Evolutionary conservation across 2,888 invertebrate species (phyloP).

Genomic region (Lordiphosa fenestrarum): DNA sequence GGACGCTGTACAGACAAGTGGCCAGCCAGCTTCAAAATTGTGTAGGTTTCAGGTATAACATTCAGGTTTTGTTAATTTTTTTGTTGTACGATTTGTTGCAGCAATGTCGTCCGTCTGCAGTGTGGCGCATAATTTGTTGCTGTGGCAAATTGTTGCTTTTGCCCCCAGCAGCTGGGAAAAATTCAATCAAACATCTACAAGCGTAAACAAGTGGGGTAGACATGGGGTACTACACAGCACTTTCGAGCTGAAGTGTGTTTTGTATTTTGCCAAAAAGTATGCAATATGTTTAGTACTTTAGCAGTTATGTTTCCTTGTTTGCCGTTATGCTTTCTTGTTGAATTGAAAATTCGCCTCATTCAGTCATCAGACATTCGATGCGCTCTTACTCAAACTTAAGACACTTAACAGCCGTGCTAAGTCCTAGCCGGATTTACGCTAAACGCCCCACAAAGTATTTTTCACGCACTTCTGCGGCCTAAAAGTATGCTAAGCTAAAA

Average conservation of each 20-base stretch:
- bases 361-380: slow-evolving; percentile 7
- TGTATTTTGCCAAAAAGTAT: slow-evolving; percentile 13
- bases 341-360: slow-evolving; percentile 46
- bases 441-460: slow-evolving; percentile 44
- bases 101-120: slow-evolving; percentile 36
- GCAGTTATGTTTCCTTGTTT: slow-evolving; percentile 5
- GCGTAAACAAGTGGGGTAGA: slow-evolving; percentile 62
- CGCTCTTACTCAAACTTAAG: slow-evolving; percentile 34
- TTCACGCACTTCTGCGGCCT: slow-evolving; percentile 59
- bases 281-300: slow-evolving; percentile 14
- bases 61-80: slow-evolving; percentile 50
- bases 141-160: slow-evolving; percentile 57
- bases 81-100: slow-evolving; percentile 52
- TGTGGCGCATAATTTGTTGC: slow-evolving; percentile 44
- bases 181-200: slow-evolving; percentile 66
- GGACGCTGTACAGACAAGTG: slow-evolving; percentile 19
- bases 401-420: slow-evolving; percentile 59
- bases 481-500: slow-evolving; percentile 52
- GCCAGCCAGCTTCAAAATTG: slow-evolving; percentile 13
- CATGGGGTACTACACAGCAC: slow-evolving; percentile 40
- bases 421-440: slow-evolving; percentile 40
- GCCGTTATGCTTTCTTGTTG: slow-evolving; percentile 27
- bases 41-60: slow-evolving; percentile 5
- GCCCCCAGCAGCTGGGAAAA: slow-evolving; percentile 19
- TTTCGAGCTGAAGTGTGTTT: slow-evolving; percentile 44